Evolutionary conservation across 1,140 invertebrate genomes (phyloP).

Genomic region (Listronotus bonariensis): DNA sequence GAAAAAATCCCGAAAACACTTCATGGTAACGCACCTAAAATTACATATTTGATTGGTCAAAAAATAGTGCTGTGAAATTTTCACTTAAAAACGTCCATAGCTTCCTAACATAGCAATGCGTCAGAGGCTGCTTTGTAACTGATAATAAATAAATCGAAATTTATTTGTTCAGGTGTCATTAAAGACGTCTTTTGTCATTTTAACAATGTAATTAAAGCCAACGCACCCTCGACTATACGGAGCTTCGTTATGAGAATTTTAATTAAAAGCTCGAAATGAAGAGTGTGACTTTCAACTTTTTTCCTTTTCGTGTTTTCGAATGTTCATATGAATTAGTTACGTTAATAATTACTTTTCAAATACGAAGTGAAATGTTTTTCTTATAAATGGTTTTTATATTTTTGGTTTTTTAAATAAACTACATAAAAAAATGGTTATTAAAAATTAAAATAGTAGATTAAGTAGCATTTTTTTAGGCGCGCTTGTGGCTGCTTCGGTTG

Average conservation of each 20-base stretch:
- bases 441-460: too few relatives aligned
- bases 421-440: too few relatives aligned
- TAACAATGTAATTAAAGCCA: slow-evolving; percentile 40
- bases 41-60: too few relatives aligned
- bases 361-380: too few relatives aligned
- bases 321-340: slow-evolving; percentile 22
- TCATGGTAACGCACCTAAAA: too few relatives aligned
- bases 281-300: slow-evolving; percentile 32
- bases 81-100: slow-evolving; percentile 12
- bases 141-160: slow-evolving; percentile 40
- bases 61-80: too few relatives aligned
- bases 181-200: slow-evolving; percentile 36
- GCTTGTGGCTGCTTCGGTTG: too few relatives aligned
- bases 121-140: slow-evolving; percentile 29
- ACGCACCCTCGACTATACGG: slow-evolving; percentile 31
- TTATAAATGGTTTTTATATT: too few relatives aligned
- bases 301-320: slow-evolving; percentile 16
- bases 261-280: slow-evolving; percentile 37
- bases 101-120: slow-evolving; percentile 10
- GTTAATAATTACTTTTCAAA: slow-evolving; percentile 9
- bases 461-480: too few relatives aligned
- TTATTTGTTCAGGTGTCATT: slow-evolving; percentile 42
- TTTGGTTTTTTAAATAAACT: too few relatives aligned
- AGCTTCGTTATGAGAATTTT: slow-evolving; percentile 33
- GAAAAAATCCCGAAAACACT: too few relatives aligned